phyloP scores from a whole-genome alignment of 1,140 invertebrate genomes.

The Ooceraea biroi region DNA sequence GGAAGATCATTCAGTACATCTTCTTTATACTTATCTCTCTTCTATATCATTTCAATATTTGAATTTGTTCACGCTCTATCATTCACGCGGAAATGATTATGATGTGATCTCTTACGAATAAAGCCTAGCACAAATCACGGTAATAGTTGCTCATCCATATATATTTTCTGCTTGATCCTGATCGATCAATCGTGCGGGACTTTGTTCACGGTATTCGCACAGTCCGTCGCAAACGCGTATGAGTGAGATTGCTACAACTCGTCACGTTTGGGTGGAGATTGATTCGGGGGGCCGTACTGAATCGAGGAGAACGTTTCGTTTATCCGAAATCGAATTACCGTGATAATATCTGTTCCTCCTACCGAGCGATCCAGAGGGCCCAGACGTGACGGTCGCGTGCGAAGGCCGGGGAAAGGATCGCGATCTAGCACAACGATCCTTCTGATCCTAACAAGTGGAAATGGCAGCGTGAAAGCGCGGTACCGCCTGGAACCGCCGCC shows the following conservation, averaged over 20 bases:
- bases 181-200: not conserved
- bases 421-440: conserved; percentile 6
- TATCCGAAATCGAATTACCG: conserved; percentile 17
- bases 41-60: no score
- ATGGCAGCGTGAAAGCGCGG: conserved; percentile 66
- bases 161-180: not conserved
- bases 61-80: no score
- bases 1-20: no score
- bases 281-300: conserved; percentile 35
- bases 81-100: not conserved
- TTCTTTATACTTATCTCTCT: no score
- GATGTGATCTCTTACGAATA: not conserved
- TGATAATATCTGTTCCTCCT: not conserved
- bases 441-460: conserved; percentile 61
- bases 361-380: not conserved
- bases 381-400: not conserved
- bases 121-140: not conserved
- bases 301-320: conserved; percentile 16
- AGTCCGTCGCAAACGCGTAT: not conserved
- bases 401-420: conserved; percentile 34
- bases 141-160: not conserved
- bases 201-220: conserved; percentile 7
- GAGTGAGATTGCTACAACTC: conserved; percentile 14
- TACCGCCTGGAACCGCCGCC: conserved; percentile 41
- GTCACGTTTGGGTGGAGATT: conserved; percentile 16